phyloP scores from a whole-genome alignment of 2,113 vertebrate species.

The Lanius ludovicianus region DNA sequence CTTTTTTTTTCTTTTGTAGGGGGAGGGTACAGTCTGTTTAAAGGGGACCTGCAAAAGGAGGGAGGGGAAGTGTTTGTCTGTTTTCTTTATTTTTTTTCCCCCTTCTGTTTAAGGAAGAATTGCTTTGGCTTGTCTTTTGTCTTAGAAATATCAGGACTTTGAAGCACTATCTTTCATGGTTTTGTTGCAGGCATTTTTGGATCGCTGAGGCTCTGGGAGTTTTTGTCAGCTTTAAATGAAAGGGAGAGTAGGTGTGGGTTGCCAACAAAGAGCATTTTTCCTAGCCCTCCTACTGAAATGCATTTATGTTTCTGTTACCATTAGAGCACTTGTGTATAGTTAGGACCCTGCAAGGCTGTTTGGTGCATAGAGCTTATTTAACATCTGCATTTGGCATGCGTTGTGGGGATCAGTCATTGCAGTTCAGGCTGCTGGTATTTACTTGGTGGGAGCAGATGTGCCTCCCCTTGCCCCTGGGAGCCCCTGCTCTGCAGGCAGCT shows the following conservation, averaged over 20 bases:
- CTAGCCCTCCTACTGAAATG: background rate
- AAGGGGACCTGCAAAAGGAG: background rate
- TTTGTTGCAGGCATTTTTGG: constrained; percentile 9
- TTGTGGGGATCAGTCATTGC: background rate
- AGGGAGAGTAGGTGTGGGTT: background rate
- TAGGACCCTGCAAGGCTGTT: background rate
- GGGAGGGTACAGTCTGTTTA: constrained; percentile 16
- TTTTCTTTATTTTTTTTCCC: background rate
- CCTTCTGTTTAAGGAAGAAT: background rate
- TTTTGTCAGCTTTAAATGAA: constrained; percentile 6
- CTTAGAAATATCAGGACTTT: constrained; percentile 7
- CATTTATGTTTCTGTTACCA: background rate
- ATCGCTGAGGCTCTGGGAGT: background rate
- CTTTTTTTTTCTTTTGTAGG: constrained; percentile 1
- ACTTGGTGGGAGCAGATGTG: background rate
- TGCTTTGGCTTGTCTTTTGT: constrained; percentile 18
- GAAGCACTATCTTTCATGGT: background rate
- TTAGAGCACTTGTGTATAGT: background rate
- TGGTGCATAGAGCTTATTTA: background rate
- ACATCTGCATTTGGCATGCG: background rate
- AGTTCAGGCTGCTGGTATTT: background rate
- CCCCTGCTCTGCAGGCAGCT: background rate
- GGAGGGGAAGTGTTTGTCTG: background rate
- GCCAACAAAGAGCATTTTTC: background rate
- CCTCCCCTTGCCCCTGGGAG: background rate